Base-by-base conservation (phyloP, 2,113 vertebrate species). In the Paraplagusia blochii region DNA sequence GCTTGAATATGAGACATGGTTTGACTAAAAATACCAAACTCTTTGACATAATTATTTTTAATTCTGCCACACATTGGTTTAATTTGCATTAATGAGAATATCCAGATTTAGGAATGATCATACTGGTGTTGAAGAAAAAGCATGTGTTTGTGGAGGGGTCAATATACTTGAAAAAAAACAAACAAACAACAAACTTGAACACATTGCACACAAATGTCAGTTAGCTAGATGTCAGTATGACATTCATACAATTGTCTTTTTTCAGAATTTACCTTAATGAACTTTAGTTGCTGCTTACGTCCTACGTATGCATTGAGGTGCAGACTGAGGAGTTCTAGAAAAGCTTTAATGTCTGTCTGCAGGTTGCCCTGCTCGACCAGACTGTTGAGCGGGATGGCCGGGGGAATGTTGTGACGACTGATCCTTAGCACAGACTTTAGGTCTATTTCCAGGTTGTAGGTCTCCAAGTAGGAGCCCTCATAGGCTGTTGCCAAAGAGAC, bases 371-470 rank as follows among this genome's bases (percentile, higher is more conserved):
- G 61, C 43, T 85, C 66, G 1, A 56, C 63, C 2, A 88, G 68
- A 14, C 35, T 62, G 54, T 76, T 74, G 49, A 92, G 49, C 2
- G 88, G 87, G 15, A 92, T 85, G 55, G 80, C 90, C 1, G 87
- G 86, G 1, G 91, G 91, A 3, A 92, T 53, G 68, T 90, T 85
- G 43, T 92, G 90, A 8, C 87, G 88, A 42, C 4, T 45, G 72
- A 92, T 86, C 46, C 58, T 81, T 61, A 88, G 50, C 1, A 12
- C 60, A 0, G 73, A 82, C 44, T 58, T 79, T 46, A 88, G 7
- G 17, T 88, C 73, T 1, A 92, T 47, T 66, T 91, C 90, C 77
- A 92, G 55, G 67, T 86, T 85, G 60, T 87, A 92, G 0, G 87
- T 88, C 14, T 90, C 86, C 16, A 92, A 60, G 58, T 77, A 88